Percentiles rank a stretch among this genome's conserved stretches.
These are phyloP conservation scores for Crambe crambe DNA, from an alignment of 37 sponge, comb jelly and placozoan genomes.

Conservation along the genomic window DNA sequence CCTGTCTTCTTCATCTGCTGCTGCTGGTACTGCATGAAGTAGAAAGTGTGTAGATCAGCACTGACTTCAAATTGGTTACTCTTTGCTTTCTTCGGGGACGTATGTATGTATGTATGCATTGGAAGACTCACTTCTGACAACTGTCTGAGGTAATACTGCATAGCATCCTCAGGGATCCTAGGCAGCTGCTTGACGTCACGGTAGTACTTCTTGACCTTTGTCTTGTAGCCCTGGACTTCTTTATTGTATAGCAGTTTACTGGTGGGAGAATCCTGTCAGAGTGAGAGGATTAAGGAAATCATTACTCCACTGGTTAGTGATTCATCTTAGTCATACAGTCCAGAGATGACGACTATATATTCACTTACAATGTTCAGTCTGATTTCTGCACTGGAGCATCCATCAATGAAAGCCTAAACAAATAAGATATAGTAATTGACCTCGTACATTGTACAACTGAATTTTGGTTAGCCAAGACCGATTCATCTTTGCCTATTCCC, in stretches of 20 bases:
- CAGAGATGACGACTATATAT: no score
- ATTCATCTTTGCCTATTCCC: neutral
- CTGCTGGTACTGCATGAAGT: constrained; percentile 37
- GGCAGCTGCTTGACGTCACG: constrained; percentile 54
- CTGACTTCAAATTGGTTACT: no score
- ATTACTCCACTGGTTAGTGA: no score
- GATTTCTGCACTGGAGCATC: constrained; percentile 57
- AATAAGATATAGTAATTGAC: neutral
- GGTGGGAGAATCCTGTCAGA: constrained; percentile 76
- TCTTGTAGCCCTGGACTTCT: constrained; percentile 89
- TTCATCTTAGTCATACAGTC: no score
- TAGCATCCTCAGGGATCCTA: constrained; percentile 60
- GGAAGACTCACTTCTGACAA: constrained; percentile 64
- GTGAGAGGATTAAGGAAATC: neutral
- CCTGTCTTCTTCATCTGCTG: constrained; percentile 30
- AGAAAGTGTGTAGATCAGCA: no score
- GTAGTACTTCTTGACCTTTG: constrained; percentile 70
- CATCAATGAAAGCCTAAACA: constrained; percentile 78
- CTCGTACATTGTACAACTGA: no score
- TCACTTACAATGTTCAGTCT: constrained; percentile 69
- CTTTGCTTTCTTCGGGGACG: no score
- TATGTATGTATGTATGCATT: no score
- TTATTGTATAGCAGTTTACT: constrained; percentile 94
- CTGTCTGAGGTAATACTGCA: constrained; percentile 59
- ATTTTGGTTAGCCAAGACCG: no score